Evolutionary conservation across 2,797 vertebrate species (phyloP).

Genomic region (Luscinia megarhynchos): DNA sequence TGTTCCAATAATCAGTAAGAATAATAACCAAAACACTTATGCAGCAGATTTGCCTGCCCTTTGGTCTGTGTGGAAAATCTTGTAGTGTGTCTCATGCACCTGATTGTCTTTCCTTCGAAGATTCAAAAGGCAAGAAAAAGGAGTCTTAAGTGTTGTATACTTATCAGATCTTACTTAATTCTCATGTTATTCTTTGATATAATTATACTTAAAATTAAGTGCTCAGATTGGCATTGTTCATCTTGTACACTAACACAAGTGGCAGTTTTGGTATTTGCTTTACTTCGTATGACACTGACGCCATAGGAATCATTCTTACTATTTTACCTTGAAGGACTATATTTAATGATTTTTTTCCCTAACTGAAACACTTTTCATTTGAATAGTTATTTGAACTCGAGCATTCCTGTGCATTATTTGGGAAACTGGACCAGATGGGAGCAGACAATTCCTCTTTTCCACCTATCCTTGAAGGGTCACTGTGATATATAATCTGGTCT

Average conservation of each 20-base stretch:
- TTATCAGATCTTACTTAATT: not conserved
- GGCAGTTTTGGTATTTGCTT: not conserved
- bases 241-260: not conserved
- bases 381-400: not conserved
- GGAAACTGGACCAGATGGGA: not conserved
- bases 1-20: not conserved
- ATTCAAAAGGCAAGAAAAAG: not conserved
- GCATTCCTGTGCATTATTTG: not conserved
- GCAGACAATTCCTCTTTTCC: not conserved
- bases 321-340: not conserved
- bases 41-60: not conserved
- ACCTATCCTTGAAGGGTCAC: not conserved
- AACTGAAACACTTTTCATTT: not conserved
- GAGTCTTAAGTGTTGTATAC: not conserved
- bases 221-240: not conserved
- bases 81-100: not conserved
- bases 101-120: not conserved
- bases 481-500: not conserved
- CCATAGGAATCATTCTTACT: not conserved
- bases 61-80: not conserved
- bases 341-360: not conserved
- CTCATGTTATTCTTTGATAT: not conserved
- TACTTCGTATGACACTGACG: not conserved
- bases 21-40: constrained; percentile 1
- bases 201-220: not conserved